Conservation (phyloP, 53 echinoderm and acorn worm genomes). For the Henricia sp. region DNA sequence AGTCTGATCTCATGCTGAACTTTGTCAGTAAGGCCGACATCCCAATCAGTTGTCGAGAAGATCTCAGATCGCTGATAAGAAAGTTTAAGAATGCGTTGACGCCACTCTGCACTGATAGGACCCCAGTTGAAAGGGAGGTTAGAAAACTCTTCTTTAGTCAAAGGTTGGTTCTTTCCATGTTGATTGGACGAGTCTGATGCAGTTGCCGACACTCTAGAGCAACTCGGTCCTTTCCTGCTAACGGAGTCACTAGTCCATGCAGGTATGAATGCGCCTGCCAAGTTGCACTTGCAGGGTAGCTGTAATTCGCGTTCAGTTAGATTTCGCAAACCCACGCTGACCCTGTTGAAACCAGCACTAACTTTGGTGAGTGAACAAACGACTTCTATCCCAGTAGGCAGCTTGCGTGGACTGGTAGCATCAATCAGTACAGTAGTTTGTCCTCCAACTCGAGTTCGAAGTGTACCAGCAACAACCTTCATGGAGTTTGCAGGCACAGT, state of each 20-base stretch:
- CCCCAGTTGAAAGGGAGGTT: constrained; percentile 50
- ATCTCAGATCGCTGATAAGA: background rate
- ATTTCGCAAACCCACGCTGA: background rate
- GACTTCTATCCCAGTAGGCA: background rate
- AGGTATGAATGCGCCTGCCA: background rate
- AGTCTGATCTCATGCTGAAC: constrained; percentile 46
- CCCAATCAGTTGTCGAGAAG: background rate
- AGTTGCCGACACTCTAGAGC: background rate
- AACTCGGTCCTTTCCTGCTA: background rate
- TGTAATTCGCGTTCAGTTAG: background rate
- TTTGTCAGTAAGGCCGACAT: background rate
- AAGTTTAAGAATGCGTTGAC: background rate
- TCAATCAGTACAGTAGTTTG: background rate
- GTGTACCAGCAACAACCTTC: too few species aligned
- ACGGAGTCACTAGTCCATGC: background rate
- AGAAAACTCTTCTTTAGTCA: background rate
- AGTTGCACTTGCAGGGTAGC: background rate
- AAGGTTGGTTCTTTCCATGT: background rate
- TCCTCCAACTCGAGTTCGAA: too few species aligned
- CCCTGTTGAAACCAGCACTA: background rate
- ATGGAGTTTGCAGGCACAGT: background rate
- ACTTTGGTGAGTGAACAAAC: background rate
- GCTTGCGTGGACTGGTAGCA: background rate
- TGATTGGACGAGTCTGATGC: background rate
- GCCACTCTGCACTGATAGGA: constrained; percentile 6